Base-by-base conservation (phyloP, 2,797 vertebrate genomes). In the Sebastes nivosus region DNA sequence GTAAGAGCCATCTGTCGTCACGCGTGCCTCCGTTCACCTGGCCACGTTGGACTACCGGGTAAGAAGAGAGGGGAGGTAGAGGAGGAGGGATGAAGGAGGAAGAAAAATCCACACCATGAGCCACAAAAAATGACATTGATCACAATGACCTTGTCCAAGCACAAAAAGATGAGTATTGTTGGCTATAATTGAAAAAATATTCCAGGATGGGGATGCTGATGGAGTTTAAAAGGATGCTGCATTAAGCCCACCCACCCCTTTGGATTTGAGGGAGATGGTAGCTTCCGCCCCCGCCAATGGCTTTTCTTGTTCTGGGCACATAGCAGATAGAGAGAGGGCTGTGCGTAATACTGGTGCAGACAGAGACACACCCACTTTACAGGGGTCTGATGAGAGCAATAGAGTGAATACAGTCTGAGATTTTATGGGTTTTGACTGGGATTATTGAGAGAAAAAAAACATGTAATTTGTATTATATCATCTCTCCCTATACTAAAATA, bases 21-120 rank as follows among this genome's bases (percentile, higher is more conserved):
- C 73, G 77, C 87, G 88, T 92, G 91, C 91, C 92, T 93, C 22
- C 91, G 72, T 94, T 91, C 82, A 96, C 95, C 95, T 95, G 93
- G 94, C 93, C 94, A 94, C 93, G 88, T 89, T 94, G 92, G 94
- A 94, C 88, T 92, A 88, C 86, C 81, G 89, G 92, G 88, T 54
- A 84, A 25, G 76, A 60, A 59, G 69, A 63, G 5, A 59, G 61
- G 58, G 29, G 74, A 86, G 38, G 72, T 5, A 46, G 66, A 73
- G 66, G 67, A 78, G 82, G 83, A 82, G 88, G 82, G 75, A 25
- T 13, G 55, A 36, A 66, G 60, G 72, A 79, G 29, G 79, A 73
- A 81, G 52, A 10, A 29, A 22, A 69, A 10, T 75, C 75, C 67
- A 50, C 72, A 69, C n/a, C 20, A 8, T 1, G 0, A 65, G 34